Conservation (phyloP, 2,888 invertebrate genomes). For the Diploptera punctata region DNA sequence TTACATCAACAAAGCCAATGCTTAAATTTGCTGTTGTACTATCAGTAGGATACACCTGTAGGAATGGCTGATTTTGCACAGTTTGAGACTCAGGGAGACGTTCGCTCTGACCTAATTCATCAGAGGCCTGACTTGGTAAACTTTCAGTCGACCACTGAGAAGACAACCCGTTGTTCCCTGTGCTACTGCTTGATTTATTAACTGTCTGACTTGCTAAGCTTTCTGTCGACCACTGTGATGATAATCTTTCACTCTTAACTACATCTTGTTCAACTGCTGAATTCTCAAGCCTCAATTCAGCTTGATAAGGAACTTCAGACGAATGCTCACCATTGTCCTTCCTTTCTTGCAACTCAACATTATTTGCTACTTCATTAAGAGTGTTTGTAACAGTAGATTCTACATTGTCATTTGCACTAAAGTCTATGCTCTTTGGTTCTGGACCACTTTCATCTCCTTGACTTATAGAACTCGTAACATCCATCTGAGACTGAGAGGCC, state of each 20-base stretch:
- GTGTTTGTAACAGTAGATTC: not conserved
- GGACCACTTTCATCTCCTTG: too few relatives aligned
- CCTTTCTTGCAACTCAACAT: not conserved
- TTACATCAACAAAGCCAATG: too few relatives aligned
- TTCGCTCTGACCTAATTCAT: slow-evolving; percentile 60
- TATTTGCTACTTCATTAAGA: not conserved
- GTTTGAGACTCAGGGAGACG: too few relatives aligned
- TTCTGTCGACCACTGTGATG: not conserved
- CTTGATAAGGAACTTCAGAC: not conserved
- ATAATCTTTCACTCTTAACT: not conserved
- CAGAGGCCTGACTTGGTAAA: slow-evolving; percentile 70
- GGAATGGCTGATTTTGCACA: not conserved
- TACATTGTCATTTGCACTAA: too few relatives aligned
- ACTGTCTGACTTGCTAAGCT: not conserved
- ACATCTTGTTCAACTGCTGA: not conserved
- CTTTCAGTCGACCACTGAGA: slow-evolving; percentile 73
- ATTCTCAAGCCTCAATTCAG: not conserved
- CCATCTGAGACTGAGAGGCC: too few relatives aligned
- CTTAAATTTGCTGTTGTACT: too few relatives aligned
- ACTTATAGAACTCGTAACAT: too few relatives aligned
- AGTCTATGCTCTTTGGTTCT: too few relatives aligned
- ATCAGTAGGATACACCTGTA: too few relatives aligned
- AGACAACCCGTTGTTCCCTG: slow-evolving; percentile 44
- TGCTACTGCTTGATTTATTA: slow-evolving; percentile 49
- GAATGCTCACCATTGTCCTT: not conserved